phyloP scores from a whole-genome alignment of 2,888 invertebrate genomes.

The Folsomia manolachei region DNA sequence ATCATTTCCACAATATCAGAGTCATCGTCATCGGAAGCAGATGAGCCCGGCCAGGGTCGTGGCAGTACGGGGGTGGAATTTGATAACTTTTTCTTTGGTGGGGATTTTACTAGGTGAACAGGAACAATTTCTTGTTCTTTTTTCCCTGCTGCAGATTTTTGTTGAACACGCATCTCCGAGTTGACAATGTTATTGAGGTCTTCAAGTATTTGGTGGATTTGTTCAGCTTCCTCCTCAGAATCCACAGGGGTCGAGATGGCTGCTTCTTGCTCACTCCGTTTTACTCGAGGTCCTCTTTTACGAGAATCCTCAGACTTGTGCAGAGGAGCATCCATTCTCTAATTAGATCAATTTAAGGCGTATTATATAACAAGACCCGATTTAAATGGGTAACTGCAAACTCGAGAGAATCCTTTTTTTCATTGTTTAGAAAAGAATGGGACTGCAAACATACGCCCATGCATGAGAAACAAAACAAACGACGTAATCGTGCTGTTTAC shows the following conservation, averaged over 20 bases:
- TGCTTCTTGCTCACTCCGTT: conserved; percentile 30
- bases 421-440: too few relatives aligned
- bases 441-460: too few relatives aligned
- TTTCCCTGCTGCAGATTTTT: conserved; percentile 13
- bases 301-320: conserved; percentile 31
- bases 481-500: too few relatives aligned
- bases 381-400: too few relatives aligned
- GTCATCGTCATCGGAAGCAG: conserved; percentile 43
- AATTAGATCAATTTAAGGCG: too few relatives aligned
- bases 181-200: conserved; percentile 50
- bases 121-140: conserved; percentile 46
- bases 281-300: conserved; percentile 24
- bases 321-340: conserved; percentile 45
- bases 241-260: conserved; percentile 45
- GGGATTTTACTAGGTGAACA: conserved; percentile 42
- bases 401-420: too few relatives aligned
- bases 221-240: conserved; percentile 49
- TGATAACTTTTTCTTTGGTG: conserved; percentile 34
- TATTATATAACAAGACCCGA: too few relatives aligned
- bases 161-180: conserved; percentile 43
- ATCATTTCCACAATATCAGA: conserved; percentile 39
- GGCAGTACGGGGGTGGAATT: conserved; percentile 17
- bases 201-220: conserved; percentile 49
- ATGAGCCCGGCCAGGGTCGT: conserved; percentile 41
- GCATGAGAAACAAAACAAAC: too few relatives aligned